Conservation (phyloP, 2,113 vertebrate species). For the Caracal caracal region DNA sequence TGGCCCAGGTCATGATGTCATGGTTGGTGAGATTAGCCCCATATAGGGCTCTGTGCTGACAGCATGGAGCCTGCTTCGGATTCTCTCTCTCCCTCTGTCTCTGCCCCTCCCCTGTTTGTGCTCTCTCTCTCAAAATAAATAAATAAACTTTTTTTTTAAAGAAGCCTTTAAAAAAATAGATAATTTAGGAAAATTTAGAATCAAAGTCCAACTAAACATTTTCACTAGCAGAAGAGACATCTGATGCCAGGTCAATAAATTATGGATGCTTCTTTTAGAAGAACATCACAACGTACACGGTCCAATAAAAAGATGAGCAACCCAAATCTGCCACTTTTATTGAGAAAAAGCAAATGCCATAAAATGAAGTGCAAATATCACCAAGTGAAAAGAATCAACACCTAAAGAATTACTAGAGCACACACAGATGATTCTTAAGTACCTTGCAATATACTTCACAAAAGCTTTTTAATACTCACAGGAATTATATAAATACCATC, state of each 20-base stretch:
- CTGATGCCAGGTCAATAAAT: background rate
- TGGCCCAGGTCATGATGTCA: too few relatives aligned
- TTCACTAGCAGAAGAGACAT: background rate
- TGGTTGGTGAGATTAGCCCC: too few relatives aligned
- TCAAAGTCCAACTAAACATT: background rate
- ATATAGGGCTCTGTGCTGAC: too few relatives aligned
- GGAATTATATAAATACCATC: background rate
- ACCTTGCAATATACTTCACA: background rate
- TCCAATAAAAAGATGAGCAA: background rate
- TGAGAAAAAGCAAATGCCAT: background rate
- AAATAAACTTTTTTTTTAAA: too few relatives aligned
- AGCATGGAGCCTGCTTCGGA: too few relatives aligned
- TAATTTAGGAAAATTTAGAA: background rate
- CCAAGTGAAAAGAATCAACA: background rate
- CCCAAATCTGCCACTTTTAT: background rate
- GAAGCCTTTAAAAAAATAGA: background rate
- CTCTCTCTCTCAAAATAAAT: too few relatives aligned
- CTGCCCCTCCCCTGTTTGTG: too few relatives aligned
- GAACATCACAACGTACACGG: background rate
- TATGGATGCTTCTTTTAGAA: background rate
- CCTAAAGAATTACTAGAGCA: background rate
- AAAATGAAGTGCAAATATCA: background rate
- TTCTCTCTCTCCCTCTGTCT: too few relatives aligned
- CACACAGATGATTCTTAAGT: background rate
- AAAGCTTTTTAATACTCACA: background rate